Conservation (phyloP, 2,797 vertebrate genomes). For the Novumbra hubbsi region DNA sequence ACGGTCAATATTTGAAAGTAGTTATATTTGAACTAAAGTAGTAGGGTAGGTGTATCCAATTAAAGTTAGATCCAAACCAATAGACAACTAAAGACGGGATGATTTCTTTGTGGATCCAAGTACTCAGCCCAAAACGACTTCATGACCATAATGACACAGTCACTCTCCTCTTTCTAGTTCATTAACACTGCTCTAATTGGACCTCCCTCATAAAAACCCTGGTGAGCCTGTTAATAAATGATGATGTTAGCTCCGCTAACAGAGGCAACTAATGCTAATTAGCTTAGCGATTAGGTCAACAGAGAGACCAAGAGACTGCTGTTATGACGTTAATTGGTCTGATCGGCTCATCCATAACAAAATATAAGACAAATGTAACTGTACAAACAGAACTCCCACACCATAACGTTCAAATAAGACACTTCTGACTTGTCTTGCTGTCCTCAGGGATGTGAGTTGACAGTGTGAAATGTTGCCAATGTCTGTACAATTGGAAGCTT, state of each 20-base stretch:
- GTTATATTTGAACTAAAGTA: neutral
- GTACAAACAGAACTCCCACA: neutral
- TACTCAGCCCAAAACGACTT: neutral
- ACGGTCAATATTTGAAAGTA: neutral
- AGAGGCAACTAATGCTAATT: constrained; percentile 19
- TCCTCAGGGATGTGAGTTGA: too few relatives aligned
- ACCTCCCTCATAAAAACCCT: constrained; percentile 1
- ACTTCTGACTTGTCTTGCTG: too few relatives aligned
- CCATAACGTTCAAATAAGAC: too few relatives aligned
- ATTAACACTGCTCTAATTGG: constrained; percentile 20
- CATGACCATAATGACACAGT: neutral
- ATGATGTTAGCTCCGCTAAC: constrained; percentile 21
- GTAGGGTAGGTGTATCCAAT: neutral
- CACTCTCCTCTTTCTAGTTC: constrained; percentile 3
- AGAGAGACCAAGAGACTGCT: neutral
- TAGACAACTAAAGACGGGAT: neutral
- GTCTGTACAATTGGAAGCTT: too few relatives aligned
- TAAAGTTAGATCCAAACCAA: neutral
- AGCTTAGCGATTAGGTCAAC: constrained; percentile 12
- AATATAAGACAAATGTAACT: neutral
- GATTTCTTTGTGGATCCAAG: neutral
- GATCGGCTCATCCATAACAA: constrained; percentile 2
- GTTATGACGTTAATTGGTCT: constrained; percentile 11
- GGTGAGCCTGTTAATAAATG: constrained; percentile 26
- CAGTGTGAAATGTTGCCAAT: too few relatives aligned